Conservation (phyloP, 2,888 invertebrate genomes). For the Leptopterna dolabrata region DNA sequence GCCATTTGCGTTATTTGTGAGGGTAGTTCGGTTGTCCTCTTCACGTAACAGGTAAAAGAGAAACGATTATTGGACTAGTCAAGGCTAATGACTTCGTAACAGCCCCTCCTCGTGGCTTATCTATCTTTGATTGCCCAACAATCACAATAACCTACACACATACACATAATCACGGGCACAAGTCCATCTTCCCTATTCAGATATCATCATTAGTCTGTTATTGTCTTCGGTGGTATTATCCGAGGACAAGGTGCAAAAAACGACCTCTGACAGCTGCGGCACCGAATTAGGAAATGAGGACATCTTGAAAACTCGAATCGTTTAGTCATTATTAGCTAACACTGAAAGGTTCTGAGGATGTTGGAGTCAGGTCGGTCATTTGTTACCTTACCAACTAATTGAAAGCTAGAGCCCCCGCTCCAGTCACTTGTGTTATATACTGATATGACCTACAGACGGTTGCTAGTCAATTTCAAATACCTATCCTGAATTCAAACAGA, state of each 20-base stretch:
- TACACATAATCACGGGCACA: neutral
- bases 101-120: neutral
- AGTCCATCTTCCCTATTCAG: neutral
- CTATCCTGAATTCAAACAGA: too few species aligned
- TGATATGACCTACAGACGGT: too few species aligned
- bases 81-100: neutral
- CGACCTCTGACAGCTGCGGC: neutral
- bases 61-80: neutral
- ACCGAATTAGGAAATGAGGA: neutral
- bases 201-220: neutral
- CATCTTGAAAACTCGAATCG: neutral
- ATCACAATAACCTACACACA: neutral
- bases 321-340: neutral
- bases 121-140: neutral
- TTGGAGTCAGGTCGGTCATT: neutral
- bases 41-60: neutral
- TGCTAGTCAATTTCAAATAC: too few species aligned
- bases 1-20: too few species aligned
- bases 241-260: neutral
- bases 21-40: neutral
- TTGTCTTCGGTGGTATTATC: neutral
- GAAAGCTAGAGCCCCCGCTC: neutral
- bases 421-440: too few species aligned
- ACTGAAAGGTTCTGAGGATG: neutral
- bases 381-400: neutral